Evolutionary conservation across 2,888 invertebrate species (phyloP).

Genomic region (Caenorhabditis japonica): DNA sequence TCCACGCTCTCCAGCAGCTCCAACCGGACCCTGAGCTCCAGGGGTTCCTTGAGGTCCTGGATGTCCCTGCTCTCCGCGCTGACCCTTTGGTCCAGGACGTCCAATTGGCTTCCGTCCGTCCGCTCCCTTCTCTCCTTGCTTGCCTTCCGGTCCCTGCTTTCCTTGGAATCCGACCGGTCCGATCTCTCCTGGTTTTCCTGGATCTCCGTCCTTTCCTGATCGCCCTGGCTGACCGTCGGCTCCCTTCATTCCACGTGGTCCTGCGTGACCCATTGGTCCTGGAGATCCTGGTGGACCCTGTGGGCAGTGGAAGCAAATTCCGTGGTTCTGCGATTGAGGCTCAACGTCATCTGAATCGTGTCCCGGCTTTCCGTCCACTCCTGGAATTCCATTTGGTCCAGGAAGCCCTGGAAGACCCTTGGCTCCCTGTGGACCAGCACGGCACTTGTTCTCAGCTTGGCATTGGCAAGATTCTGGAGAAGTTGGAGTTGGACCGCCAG

Average conservation of each 20-base stretch:
- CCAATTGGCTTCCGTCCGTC: slow-evolving; percentile 59
- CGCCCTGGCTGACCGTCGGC: slow-evolving; percentile 56
- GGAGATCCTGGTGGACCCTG: slow-evolving; percentile 62
- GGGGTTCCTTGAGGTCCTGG: slow-evolving; percentile 56
- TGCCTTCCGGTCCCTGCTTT: slow-evolving; percentile 52
- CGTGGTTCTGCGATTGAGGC: slow-evolving; percentile 46
- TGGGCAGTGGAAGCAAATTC: slow-evolving; percentile 59
- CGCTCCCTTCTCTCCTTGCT: slow-evolving; percentile 58
- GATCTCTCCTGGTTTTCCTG: slow-evolving; percentile 64
- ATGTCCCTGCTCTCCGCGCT: slow-evolving; percentile 52
- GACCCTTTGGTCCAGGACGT: slow-evolving; percentile 58
- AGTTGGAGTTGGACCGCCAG: slow-evolving; percentile 44
- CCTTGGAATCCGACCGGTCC: slow-evolving; percentile 57
- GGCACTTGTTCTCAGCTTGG: slow-evolving; percentile 60
- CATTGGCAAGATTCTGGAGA: slow-evolving; percentile 51
- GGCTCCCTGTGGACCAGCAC: slow-evolving; percentile 59
- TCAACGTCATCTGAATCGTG: slow-evolving; percentile 58
- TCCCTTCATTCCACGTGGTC: slow-evolving; percentile 60
- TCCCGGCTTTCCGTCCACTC: slow-evolving; percentile 60
- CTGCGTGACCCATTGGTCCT: slow-evolving; percentile 59
- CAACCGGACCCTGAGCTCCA: slow-evolving; percentile 43
- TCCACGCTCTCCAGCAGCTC: slow-evolving; percentile 56
- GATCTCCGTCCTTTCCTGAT: slow-evolving; percentile 58
- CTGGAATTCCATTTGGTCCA: slow-evolving; percentile 61
- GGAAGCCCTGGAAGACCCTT: slow-evolving; percentile 57